Evolutionary conservation across 2,888 invertebrate species (phyloP), one percentile per base, ranked within the genome.

Genomic region (Sesia bembeciformis): DNA sequence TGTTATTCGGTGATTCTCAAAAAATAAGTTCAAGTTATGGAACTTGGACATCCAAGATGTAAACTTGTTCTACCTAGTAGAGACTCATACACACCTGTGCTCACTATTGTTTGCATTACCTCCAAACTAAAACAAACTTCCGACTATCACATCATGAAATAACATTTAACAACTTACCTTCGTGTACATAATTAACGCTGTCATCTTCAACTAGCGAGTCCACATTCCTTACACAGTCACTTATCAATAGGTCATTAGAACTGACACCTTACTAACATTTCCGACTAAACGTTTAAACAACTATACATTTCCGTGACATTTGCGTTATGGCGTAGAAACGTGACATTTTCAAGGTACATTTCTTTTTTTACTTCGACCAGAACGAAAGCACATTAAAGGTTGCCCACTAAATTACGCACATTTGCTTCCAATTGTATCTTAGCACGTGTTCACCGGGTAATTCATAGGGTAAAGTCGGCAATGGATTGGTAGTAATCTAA

Each of bases 181-280:
- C 4, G 46, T 8, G 23, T 46, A 64, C 53, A 67, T 58, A 55
- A 67, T 60, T 40, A 73, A 59, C 6, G 66, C 57, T 38, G 70
- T 67, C 73, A 73, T 74, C 55, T 50, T 54, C 40, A 38, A 40
- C 23, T 23, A 23, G 23, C 23, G 23, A 55, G 51, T 54, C 56
- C 53, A 57, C 59, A 64, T 65, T 62, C 61, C 62, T 61, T 60
- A 58, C 58, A 53, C 59, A 64, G 62, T 63, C 60, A 61, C 61
- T 57, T 59, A 54, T 58, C 56, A 52, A 54, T 64, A 65, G 62
- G 61, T 68, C 65, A 67, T 62, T 42, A 42, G 42, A 42, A 42
- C 42, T 42, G 5, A 42, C 23, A 23, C 23, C 23, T 23, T 23
- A 23, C 23, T 23, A 23, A 23, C 23, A 23, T 23, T 23, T 23